phyloP scores from a whole-genome alignment of 1,140 invertebrate species.

The Ganaspis sp. region DNA sequence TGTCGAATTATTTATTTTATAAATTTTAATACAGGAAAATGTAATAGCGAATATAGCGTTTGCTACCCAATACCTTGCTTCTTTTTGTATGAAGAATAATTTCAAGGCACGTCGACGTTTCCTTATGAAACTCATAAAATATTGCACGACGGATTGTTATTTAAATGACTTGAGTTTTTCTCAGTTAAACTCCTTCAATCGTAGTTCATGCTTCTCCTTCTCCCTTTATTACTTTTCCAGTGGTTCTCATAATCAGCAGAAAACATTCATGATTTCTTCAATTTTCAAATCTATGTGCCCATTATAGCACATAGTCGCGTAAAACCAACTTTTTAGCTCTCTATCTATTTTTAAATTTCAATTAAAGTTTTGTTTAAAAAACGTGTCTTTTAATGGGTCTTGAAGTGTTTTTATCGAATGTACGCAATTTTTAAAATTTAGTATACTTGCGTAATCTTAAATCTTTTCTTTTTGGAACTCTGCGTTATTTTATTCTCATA shows the following conservation, averaged over 20 bases:
- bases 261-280: neutral
- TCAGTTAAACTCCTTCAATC: slow-evolving; percentile 8
- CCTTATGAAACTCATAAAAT: slow-evolving; percentile 71
- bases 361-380: too few species aligned
- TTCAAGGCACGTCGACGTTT: slow-evolving; percentile 63
- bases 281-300: neutral
- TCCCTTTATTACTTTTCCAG: slow-evolving; percentile 37
- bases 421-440: too few species aligned
- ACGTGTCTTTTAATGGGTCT: too few species aligned
- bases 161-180: slow-evolving; percentile 11
- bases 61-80: slow-evolving; percentile 33
- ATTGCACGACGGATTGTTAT: slow-evolving; percentile 61
- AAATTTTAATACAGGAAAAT: too few species aligned
- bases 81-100: slow-evolving; percentile 61
- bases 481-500: too few species aligned
- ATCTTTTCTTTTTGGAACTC: too few species aligned
- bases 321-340: too few species aligned
- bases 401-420: too few species aligned
- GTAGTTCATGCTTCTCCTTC: slow-evolving; percentile 42
- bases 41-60: too few species aligned
- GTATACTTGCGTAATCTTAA: too few species aligned
- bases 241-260: neutral
- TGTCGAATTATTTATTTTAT: too few species aligned
- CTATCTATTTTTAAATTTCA: too few species aligned
- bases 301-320: neutral